phyloP scores from a whole-genome alignment of 2,113 vertebrate genomes.

The Polyodon spathula region DNA sequence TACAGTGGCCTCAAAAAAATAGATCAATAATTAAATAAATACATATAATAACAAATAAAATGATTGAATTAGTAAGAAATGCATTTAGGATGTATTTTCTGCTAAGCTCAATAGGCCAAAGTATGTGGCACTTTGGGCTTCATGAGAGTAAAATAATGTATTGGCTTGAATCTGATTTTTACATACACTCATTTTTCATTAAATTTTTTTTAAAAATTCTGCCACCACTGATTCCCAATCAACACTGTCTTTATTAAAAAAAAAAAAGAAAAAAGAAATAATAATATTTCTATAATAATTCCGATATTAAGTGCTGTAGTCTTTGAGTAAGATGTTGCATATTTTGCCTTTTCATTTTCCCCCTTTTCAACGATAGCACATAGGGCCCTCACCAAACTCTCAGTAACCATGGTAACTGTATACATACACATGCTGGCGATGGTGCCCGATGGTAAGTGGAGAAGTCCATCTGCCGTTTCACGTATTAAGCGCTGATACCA shows the following conservation, averaged over 20 bases:
- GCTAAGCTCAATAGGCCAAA: background rate
- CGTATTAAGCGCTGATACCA: slow-evolving; percentile 82
- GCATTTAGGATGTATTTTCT: slow-evolving; percentile 7
- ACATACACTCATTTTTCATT: slow-evolving; percentile 6
- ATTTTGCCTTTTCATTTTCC: slow-evolving; percentile 89
- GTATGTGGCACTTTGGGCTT: slow-evolving; percentile 3
- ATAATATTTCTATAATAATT: slow-evolving; percentile 32
- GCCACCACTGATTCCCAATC: slow-evolving; percentile 56
- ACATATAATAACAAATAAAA: slow-evolving; percentile 22
- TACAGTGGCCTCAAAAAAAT: slow-evolving; percentile 52
- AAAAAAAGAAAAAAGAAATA: slow-evolving; percentile 2
- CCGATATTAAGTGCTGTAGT: slow-evolving; percentile 63
- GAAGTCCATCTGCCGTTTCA: slow-evolving; percentile 87
- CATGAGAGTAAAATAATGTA: background rate
- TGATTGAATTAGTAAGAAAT: slow-evolving; percentile 1
- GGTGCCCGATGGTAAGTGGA: slow-evolving; percentile 91
- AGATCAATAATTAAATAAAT: slow-evolving; percentile 6
- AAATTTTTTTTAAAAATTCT: slow-evolving; percentile 12
- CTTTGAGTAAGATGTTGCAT: slow-evolving; percentile 91
- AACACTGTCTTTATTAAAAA: slow-evolving; percentile 46
- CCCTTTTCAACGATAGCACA: slow-evolving; percentile 79
- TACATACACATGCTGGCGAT: slow-evolving; percentile 86
- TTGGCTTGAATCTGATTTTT: background rate
- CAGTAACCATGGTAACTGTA: slow-evolving; percentile 91
- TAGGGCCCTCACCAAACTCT: slow-evolving; percentile 90